Conservation (phyloP, 2,113 vertebrate species). For the Stegastes partitus region DNA sequence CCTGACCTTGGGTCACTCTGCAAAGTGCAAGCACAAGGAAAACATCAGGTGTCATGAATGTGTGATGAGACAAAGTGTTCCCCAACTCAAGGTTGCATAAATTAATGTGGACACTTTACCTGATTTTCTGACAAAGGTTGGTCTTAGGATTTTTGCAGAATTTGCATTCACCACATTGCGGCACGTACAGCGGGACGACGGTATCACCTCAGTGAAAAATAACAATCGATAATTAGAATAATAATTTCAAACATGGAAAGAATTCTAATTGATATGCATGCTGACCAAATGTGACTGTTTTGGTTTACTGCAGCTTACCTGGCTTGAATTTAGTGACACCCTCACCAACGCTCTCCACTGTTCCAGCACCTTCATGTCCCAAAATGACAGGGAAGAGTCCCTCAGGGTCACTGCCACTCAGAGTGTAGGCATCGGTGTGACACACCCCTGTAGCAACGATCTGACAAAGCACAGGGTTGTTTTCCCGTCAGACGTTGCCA, state of each 20-base stretch:
- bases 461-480: constrained; percentile 56
- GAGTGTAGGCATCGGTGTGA: constrained; percentile 89
- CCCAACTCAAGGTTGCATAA: neutral
- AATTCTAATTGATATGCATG: neutral
- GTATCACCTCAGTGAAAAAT: constrained; percentile 82
- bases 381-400: constrained; percentile 89
- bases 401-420: constrained; percentile 79
- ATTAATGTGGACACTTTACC: constrained; percentile 70
- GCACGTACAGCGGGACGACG: constrained; percentile 87
- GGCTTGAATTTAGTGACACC: constrained; percentile 94
- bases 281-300: neutral
- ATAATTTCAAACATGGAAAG: neutral
- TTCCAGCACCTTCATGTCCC: constrained; percentile 90
- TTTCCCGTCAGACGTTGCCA: neutral
- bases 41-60: neutral
- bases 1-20: constrained; percentile 85
- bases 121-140: constrained; percentile 86
- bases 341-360: constrained; percentile 92
- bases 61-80: constrained; percentile 13
- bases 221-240: neutral
- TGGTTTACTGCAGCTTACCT: constrained; percentile 77
- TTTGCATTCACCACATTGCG: constrained; percentile 90
- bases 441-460: constrained; percentile 90
- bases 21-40: neutral
- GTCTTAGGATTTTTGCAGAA: constrained; percentile 88